phyloP scores from a whole-genome alignment of 2,113 vertebrate species.

The Paraplagusia blochii region DNA sequence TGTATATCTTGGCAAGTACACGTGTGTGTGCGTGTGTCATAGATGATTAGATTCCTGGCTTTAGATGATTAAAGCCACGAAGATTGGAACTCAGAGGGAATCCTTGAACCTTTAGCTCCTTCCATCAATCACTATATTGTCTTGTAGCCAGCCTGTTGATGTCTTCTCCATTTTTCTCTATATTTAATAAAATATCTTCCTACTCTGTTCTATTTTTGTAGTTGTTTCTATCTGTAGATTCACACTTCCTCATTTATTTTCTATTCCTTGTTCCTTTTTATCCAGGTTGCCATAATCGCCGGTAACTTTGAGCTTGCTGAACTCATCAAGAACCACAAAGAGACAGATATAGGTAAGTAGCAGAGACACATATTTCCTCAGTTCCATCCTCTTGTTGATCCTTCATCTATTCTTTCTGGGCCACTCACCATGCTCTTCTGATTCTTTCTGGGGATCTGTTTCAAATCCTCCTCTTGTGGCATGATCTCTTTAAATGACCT shows the following conservation, averaged over 20 bases:
- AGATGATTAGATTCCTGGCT: conserved; percentile 28
- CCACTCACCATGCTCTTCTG: not conserved
- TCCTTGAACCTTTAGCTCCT: not conserved
- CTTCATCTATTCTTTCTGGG: not conserved
- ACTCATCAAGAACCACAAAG: conserved; percentile 94
- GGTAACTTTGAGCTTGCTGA: conserved; percentile 97
- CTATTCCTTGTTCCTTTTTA: conserved; percentile 19
- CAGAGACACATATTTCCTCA: not conserved
- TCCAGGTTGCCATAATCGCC: conserved; percentile 95
- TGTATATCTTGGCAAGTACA: conserved; percentile 10
- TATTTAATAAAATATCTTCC: not conserved
- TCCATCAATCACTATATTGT: too few species aligned
- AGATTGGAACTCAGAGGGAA: conserved; percentile 5
- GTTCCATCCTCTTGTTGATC: not conserved
- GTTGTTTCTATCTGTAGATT: not conserved
- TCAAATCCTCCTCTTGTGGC: conserved; percentile 38
- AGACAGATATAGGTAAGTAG: conserved; percentile 87
- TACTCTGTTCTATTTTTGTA: not conserved
- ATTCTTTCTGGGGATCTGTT: conserved; percentile 50
- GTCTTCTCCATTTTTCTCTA: not conserved
- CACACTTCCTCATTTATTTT: not conserved
- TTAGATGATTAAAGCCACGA: conserved; percentile 42
- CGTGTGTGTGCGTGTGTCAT: conserved; percentile 16
- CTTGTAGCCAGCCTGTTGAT: too few species aligned
- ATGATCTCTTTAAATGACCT: conserved; percentile 39